These are phyloP conservation scores for Synanceia verrucosa DNA, from an alignment of 2,797 vertebrate species.

Conservation along the genomic window DNA sequence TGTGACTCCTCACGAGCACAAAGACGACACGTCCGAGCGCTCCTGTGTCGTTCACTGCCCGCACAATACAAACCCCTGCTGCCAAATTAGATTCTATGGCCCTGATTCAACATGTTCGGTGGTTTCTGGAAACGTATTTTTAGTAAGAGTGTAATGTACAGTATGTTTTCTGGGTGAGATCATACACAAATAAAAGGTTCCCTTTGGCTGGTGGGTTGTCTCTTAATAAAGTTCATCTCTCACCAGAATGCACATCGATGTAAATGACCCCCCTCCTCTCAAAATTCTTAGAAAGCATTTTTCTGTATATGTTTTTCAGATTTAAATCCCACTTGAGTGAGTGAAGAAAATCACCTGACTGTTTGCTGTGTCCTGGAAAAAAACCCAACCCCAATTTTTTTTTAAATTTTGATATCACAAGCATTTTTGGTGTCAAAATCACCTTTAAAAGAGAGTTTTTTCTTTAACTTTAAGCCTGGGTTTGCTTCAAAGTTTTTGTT, in stretches of 20 bases:
- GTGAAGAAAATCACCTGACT: neutral
- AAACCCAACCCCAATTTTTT: neutral
- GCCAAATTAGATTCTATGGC: constrained; percentile 66
- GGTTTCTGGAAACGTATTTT: constrained; percentile 68
- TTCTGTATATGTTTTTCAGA: neutral
- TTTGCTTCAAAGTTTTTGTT: neutral
- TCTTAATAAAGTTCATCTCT: constrained; percentile 45
- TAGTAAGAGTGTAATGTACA: constrained; percentile 62
- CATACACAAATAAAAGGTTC: constrained; percentile 54
- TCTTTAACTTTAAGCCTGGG: no score
- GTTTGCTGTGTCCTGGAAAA: neutral
- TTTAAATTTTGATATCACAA: neutral
- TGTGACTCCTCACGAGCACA: constrained; percentile 66
- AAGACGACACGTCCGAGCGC: constrained; percentile 60
- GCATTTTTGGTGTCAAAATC: neutral
- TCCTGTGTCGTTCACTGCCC: constrained; percentile 33
- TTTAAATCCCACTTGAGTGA: neutral
- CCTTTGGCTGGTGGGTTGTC: constrained; percentile 7
- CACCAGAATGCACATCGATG: constrained; percentile 3
- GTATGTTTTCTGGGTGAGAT: constrained; percentile 74
- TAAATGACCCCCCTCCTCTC: neutral
- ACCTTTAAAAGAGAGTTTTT: neutral
- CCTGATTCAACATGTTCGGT: constrained; percentile 58
- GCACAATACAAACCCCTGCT: constrained; percentile 59
- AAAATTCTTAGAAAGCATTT: constrained; percentile 58